Conservation (phyloP, 92 coral and sea anemone species). For the Epizoanthus rinbou region DNA sequence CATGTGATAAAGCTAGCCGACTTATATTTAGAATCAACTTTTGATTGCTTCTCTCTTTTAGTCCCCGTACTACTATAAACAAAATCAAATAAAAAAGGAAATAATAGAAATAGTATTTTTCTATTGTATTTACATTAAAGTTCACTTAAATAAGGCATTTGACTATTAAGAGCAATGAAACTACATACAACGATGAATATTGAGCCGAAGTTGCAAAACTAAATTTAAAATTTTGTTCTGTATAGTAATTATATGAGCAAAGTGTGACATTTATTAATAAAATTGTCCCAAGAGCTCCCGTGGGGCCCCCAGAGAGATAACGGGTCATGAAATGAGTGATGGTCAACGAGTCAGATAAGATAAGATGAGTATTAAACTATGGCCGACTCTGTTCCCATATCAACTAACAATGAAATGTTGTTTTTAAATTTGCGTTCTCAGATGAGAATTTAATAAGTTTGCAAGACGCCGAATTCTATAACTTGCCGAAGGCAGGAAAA, state of each 20-base stretch:
- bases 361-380: neutral
- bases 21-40: too few species aligned
- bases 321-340: too few species aligned
- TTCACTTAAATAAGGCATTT: too few species aligned
- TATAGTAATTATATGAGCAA: neutral
- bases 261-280: neutral
- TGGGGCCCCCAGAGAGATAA: neutral
- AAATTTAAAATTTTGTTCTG: neutral
- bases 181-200: neutral
- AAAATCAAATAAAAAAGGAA: too few species aligned
- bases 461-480: neutral
- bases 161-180: neutral
- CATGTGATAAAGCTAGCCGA: too few species aligned
- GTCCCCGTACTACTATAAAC: too few species aligned
- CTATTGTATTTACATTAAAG: too few species aligned
- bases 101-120: too few species aligned
- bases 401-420: neutral
- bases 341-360: neutral
- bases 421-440: neutral
- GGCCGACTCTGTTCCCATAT: neutral
- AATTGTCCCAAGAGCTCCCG: neutral
- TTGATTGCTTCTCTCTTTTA: too few species aligned
- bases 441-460: conserved; percentile 25
- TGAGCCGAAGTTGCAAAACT: neutral
- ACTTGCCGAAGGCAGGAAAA: conserved; percentile 23